A percentile compares a stretch with the other conserved stretches of the same genome.
Conservation (phyloP, 2,797 vertebrate species). For the Strix occidentalis region DNA sequence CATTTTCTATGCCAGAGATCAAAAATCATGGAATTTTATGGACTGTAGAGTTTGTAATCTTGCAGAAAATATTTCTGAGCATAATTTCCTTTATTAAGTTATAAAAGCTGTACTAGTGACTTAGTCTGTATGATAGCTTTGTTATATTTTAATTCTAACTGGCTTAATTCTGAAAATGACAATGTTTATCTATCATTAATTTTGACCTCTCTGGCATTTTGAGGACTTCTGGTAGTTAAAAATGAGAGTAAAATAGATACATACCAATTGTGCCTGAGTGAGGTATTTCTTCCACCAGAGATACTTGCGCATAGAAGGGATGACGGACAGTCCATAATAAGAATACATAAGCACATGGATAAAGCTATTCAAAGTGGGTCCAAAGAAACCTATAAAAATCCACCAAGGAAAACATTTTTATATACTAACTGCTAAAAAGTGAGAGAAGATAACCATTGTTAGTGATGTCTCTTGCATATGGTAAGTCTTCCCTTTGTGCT, state of each 20-base stretch:
- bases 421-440: background rate
- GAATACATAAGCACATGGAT: constrained; percentile 91
- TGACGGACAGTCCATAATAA: constrained; percentile 86
- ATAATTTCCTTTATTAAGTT: background rate
- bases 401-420: background rate
- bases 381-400: constrained; percentile 83
- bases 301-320: constrained; percentile 85
- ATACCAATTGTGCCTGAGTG: constrained; percentile 86
- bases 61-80: background rate
- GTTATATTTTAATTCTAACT: background rate
- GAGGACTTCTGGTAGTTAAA: background rate
- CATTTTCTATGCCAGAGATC: background rate
- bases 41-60: background rate
- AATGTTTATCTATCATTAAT: background rate
- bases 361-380: constrained; percentile 87
- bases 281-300: constrained; percentile 92
- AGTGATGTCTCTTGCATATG: accelerated
- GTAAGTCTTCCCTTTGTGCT: background rate
- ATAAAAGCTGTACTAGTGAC: background rate
- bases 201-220: background rate
- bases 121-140: background rate
- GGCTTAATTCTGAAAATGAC: background rate
- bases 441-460: background rate
- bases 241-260: background rate
- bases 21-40: background rate